Conservation (phyloP, 1,140 invertebrate genomes). For the Caenorhabditis brenneri region DNA sequence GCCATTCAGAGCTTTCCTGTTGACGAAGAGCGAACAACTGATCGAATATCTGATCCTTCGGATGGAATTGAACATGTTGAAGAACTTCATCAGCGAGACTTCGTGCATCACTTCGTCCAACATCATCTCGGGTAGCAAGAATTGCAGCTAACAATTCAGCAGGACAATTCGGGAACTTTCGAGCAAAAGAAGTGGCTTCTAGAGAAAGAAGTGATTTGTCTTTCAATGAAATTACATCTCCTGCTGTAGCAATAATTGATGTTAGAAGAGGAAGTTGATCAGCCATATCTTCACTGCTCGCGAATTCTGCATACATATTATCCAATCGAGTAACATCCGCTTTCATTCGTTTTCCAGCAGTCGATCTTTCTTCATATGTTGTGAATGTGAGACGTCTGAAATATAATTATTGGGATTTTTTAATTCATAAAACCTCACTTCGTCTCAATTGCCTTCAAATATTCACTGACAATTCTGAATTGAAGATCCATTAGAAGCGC, state of each 20-base stretch:
- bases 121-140: constrained; percentile 52
- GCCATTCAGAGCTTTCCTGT: constrained; percentile 29
- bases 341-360: constrained; percentile 44
- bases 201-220: constrained; percentile 54
- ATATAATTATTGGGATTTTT: neutral
- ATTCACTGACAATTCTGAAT: constrained; percentile 56
- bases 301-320: constrained; percentile 11
- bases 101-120: constrained; percentile 51
- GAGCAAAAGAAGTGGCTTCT: constrained; percentile 52
- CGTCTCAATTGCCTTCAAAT: constrained; percentile 57
- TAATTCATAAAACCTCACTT: neutral
- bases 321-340: constrained; percentile 47
- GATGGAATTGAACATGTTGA: constrained; percentile 49
- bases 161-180: constrained; percentile 57
- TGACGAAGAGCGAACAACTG: constrained; percentile 1
- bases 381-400: constrained; percentile 47
- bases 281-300: constrained; percentile 5
- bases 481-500: constrained; percentile 55
- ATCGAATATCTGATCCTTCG: constrained; percentile 41
- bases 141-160: constrained; percentile 49
- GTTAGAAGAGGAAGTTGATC: constrained; percentile 46
- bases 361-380: constrained; percentile 45
- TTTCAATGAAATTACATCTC: constrained; percentile 50
- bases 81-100: constrained; percentile 48
- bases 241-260: constrained; percentile 35